Evolutionary conservation across 2,113 vertebrate species (phyloP).

Genomic region (Cisticola juncidis): DNA sequence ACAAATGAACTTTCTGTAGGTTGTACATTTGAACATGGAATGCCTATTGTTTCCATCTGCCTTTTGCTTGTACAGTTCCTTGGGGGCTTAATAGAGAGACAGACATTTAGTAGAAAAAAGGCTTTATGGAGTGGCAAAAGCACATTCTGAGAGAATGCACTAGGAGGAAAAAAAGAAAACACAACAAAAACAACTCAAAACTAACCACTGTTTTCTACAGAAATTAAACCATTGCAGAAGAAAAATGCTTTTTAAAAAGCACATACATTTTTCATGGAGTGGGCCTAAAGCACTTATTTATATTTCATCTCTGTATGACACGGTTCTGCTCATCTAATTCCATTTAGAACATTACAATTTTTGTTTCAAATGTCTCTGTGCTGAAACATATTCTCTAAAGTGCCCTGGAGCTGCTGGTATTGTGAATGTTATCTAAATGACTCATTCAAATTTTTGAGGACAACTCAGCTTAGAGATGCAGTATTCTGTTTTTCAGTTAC

Average conservation of each 20-base stretch:
- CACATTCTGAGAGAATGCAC: conserved; percentile 4
- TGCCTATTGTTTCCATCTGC: conserved; percentile 61
- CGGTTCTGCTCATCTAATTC: conserved; percentile 54
- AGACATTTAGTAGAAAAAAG: conserved; percentile 43
- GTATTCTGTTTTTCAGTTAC: not conserved
- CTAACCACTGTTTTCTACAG: not conserved
- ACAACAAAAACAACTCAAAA: not conserved
- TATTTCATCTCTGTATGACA: conserved; percentile 69
- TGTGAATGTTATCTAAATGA: conserved; percentile 52
- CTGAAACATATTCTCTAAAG: conserved; percentile 51
- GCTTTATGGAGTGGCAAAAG: conserved; percentile 48
- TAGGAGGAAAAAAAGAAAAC: not conserved
- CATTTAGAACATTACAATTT: conserved; percentile 63
- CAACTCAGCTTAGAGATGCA: conserved; percentile 2
- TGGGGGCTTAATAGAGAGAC: conserved; percentile 22
- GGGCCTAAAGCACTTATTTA: conserved; percentile 65
- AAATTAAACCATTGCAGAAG: conserved; percentile 9
- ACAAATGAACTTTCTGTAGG: conserved; percentile 62
- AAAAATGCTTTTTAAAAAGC: conserved; percentile 33
- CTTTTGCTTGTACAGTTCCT: conserved; percentile 55
- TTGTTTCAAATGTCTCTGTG: conserved; percentile 46
- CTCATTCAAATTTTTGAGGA: conserved; percentile 52
- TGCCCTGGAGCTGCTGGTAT: conserved; percentile 44
- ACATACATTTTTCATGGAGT: conserved; percentile 66
- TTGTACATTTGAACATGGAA: conserved; percentile 29